Evolutionary conservation across 2,888 invertebrate species (phyloP).

Genomic region (Onchidella celtica): DNA sequence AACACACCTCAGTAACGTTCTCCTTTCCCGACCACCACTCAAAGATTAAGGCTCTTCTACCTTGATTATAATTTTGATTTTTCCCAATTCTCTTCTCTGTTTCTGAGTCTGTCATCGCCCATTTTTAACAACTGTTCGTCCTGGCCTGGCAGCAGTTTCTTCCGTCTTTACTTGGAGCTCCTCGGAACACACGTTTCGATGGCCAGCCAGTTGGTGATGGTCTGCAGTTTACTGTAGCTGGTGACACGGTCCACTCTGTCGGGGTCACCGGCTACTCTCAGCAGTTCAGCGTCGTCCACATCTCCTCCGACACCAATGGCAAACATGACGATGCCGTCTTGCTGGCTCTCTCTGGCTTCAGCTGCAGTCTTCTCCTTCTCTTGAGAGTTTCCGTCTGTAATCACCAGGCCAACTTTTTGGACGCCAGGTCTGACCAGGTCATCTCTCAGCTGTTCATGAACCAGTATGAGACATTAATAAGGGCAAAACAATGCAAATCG

Average conservation of each 20-base stretch:
- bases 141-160: too few species aligned
- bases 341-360: background rate
- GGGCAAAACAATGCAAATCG: too few species aligned
- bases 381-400: constrained; percentile 21
- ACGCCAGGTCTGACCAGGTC: background rate
- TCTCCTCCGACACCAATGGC: constrained; percentile 39
- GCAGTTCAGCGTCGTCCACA: constrained; percentile 26
- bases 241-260: constrained; percentile 8
- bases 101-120: too few species aligned
- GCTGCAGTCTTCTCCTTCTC: background rate
- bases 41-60: too few species aligned
- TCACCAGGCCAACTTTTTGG: background rate
- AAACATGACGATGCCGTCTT: constrained; percentile 44
- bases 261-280: constrained; percentile 46
- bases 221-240: background rate
- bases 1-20: too few species aligned
- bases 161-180: background rate
- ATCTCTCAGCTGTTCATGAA: background rate
- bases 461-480: too few species aligned
- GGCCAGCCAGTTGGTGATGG: constrained; percentile 18
- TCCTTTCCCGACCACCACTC: too few species aligned
- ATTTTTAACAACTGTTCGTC: too few species aligned
- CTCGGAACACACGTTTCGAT: constrained; percentile 11
- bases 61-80: too few species aligned
- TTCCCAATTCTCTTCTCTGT: too few species aligned